Evolutionary conservation across 2,888 invertebrate genomes (phyloP), one percentile per base, ranked within the genome.

Genomic region (Steinernema hermaphroditum): DNA sequence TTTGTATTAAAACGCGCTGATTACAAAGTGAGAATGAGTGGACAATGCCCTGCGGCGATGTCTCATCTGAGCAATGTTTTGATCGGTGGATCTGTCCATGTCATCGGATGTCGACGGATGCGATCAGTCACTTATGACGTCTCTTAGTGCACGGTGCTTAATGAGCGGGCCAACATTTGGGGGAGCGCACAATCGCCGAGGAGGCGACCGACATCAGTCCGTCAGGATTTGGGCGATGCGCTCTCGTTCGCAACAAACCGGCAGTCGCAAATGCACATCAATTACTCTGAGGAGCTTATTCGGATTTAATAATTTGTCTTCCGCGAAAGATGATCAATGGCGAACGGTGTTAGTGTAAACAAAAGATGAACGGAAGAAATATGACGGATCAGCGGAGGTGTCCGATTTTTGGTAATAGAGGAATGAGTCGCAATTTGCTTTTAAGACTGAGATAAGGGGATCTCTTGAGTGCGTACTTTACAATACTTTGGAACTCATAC

Each of bases 221-320:
- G n/a, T 46, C 16, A 16, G n/a, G 9, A 46, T 46, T 46, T 46
- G 46, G 16, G 9, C 46, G 43, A 41, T 41, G 43, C 8, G 46
- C n/a, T 19, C 46, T 16, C 22, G 6, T 19, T 46, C 46, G 54
- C 22, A 54, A 54, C 24, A 54, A 27, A 27, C 54, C n/a, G 9
- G 4, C n/a, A 4, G 16, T 9, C 46, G 12, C 54, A 54, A n/a
- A n/a, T n/a, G n/a, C 54, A 24, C 27, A 54, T 54, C 54, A 54
- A 54, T 54, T 54, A 54, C 27, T 54, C 54, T 4, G 19, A 24
- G 54, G 19, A 27, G 54, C 54, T 54, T 54, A 54, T 6, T 22
- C 54, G 19, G 54, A 54, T 54, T 54, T 54, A 54, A 54, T 54
- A 54, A 54, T 27, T 27, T 54, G 54, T 24, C 54, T 54, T 54